Conservation (phyloP, 1,140 invertebrate species). For the Lepidurus couesii region DNA sequence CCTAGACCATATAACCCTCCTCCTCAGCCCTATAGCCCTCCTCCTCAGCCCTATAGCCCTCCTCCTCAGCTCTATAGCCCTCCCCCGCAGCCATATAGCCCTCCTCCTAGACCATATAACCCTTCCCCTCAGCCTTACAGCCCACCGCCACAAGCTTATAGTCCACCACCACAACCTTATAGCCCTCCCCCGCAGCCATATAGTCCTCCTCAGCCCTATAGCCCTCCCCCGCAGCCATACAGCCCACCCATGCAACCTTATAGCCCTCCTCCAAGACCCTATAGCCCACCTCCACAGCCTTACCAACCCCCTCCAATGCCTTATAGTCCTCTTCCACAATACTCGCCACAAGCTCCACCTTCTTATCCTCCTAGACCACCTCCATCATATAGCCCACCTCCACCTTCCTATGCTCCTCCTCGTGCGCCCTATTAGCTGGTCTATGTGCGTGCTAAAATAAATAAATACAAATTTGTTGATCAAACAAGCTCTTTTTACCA, state of each 20-base stretch:
- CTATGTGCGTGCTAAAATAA: background rate
- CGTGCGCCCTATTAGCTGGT: background rate
- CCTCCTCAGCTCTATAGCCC: slow-evolving; percentile 23
- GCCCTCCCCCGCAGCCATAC: background rate
- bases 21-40: background rate
- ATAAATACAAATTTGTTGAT: no score
- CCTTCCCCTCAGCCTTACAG: background rate
- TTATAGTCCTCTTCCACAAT: background rate
- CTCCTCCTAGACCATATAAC: background rate
- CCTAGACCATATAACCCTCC: background rate
- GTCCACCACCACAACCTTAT: background rate
- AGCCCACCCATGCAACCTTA: background rate
- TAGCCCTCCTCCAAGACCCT: background rate
- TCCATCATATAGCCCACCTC: background rate
- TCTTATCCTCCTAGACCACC: background rate
- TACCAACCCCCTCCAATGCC: background rate
- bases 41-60: background rate
- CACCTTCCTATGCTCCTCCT: background rate
- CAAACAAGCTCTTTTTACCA: background rate
- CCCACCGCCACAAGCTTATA: background rate
- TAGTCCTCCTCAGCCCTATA: background rate
- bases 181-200: background rate
- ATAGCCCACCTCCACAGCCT: background rate
- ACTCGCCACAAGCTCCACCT: background rate
- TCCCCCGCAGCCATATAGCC: background rate